These are phyloP conservation scores for Myioborus miniatus DNA, from an alignment of 2,797 vertebrate genomes.

Conservation along the genomic window DNA sequence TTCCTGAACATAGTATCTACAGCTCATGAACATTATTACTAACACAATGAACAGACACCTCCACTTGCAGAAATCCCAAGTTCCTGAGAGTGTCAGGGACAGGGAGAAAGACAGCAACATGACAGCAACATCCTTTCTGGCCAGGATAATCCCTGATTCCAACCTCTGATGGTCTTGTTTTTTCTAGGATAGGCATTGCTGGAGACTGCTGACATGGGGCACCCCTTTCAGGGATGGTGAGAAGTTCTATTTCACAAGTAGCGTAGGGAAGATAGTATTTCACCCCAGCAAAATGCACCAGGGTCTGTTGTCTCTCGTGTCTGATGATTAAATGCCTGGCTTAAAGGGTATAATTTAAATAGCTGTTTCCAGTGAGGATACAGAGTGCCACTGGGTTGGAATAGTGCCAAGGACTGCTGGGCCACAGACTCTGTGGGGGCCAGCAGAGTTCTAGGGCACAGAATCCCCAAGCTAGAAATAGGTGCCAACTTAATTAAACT, in stretches of 20 bases:
- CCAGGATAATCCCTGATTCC: not conserved
- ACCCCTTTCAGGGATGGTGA: not conserved
- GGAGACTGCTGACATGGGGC: not conserved
- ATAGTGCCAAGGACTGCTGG: constrained; percentile 21
- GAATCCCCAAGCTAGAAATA: constrained; percentile 40
- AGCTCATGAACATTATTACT: not conserved
- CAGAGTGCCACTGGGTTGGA: constrained; percentile 34
- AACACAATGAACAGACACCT: not conserved
- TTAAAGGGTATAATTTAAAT: constrained; percentile 19
- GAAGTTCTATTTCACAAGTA: constrained; percentile 12
- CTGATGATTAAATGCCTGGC: constrained; percentile 10
- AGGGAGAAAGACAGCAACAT: not conserved
- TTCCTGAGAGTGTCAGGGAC: not conserved
- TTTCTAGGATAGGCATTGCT: not conserved
- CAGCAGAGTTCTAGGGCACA: constrained; percentile 40
- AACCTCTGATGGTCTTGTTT: not conserved
- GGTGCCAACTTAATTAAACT: constrained; percentile 68
- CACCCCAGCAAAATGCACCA: not conserved
- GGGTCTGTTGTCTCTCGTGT: not conserved
- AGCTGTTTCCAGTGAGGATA: constrained; percentile 40
- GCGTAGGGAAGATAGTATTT: not conserved
- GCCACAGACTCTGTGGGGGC: constrained; percentile 19
- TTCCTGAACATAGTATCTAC: not conserved
- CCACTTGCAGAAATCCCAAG: not conserved
- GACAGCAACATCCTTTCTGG: not conserved